Evolutionary conservation across 1,140 invertebrate species (phyloP).

Genomic region (Chionoecetes opilio): DNA sequence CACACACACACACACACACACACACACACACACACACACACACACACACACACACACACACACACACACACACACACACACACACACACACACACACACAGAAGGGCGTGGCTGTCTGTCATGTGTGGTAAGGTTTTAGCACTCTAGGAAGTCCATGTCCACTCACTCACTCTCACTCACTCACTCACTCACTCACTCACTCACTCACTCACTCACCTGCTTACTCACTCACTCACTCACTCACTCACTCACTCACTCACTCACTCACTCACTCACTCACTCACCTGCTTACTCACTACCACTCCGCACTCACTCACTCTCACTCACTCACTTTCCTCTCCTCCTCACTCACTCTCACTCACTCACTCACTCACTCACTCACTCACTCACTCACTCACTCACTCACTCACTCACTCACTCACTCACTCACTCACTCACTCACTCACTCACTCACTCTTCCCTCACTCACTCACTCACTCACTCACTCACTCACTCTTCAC

Average conservation of each 20-base stretch:
- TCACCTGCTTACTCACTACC: not conserved
- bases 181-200: constrained; percentile 6
- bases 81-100: constrained; percentile 40
- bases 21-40: constrained; percentile 40
- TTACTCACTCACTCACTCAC: not conserved
- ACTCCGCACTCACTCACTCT: too few species aligned
- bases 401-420: not conserved
- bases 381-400: not conserved
- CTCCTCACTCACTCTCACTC: not conserved
- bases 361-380: not conserved
- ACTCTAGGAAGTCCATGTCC: too few species aligned
- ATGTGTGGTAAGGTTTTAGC: too few species aligned
- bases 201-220: not conserved
- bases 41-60: constrained; percentile 38
- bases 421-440: not conserved
- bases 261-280: not conserved
- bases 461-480: not conserved
- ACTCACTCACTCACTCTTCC: not conserved
- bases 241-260: too few species aligned
- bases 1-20: constrained; percentile 38
- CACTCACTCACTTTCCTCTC: too few species aligned
- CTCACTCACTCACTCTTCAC: not conserved
- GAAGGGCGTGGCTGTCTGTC: not conserved
- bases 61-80: constrained; percentile 35
- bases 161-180: not conserved